Base-by-base conservation (phyloP, 1,140 invertebrate genomes). In the Asobara japonica region DNA sequence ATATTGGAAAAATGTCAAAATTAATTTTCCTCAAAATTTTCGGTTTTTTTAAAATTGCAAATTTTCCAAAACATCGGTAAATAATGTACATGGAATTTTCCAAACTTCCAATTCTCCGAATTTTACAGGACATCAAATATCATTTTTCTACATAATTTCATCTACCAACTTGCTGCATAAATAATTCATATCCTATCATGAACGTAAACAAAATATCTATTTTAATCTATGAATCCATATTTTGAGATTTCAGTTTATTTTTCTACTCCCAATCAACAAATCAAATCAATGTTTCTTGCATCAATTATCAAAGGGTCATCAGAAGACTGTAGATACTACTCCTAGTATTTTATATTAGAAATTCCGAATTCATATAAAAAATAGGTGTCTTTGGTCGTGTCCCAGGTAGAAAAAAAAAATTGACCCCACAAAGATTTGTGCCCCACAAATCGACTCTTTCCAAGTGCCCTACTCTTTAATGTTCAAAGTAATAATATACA, bases 381-480 rank as follows among this genome's bases (percentile, higher is more conserved):
- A 65, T 65, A 65, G 10, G 29, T 62, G 25, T 62, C 27, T 30
- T 6, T 62, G 16, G 31, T 48, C 30, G 45, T 51, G 20, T n/a
- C 31, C 45, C n/a, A 56, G 31, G 30, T 27, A 51, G 29, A 30
- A 62, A 45, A 76, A 74, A 79, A 76, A n/a, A n/a, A n/a, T n/a
- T n/a, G n/a, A n/a, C n/a, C n/a, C n/a, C n/a, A n/a, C n/a, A n/a
- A 67, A 74, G 73, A 45, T 56, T 33, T 45, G 31, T 18, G n/a
- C 13, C 20, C 7, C 33, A 22, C 38, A 48, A 41, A 71, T 36
- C 61, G 74, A 77, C 18, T 77, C 76, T 70, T 82, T 83, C 74
- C 45, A 86, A 86, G 84, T 86, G 82, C 84, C 84, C 83, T 85
- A 83, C 65, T 85, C 79, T 78, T 86, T 60, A 78, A 82, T 83